Base-by-base conservation (phyloP, 2,797 vertebrate species). In the Gallinago nigripennis region DNA sequence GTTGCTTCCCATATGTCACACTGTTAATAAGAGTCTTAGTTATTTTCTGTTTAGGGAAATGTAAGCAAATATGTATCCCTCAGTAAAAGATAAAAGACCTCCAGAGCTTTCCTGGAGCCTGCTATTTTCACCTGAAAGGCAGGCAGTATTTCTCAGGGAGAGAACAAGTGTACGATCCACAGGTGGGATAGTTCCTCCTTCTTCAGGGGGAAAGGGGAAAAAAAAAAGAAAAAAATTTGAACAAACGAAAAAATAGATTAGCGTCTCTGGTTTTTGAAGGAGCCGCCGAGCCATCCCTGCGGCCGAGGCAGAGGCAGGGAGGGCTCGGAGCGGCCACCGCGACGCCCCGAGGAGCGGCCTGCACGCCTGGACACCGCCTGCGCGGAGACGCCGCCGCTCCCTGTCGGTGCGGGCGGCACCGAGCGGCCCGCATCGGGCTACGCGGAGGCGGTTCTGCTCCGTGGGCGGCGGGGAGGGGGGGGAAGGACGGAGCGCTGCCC, bases 81-180 rank as follows among this genome's bases (percentile, higher is more conserved):
- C 76, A 85, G 70, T 53, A 15, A 30, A 88, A 65, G 85, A 83
- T 80, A 72, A 88, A 93, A 95, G 78, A 76, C 53, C 31, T 80
- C 57, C 45, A 68, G 85, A 83, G 53, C 12, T 77, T 82, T 90
- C 41, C 64, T 8, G 43, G 30, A 93, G 83, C 35, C 72, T 73
- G 19, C 28, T 92, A 80, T 91, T 93, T 91, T 90, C 86, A 80
- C 79, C 90, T 81, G 86, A 87, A 89, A 86, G 76, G 37, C 33
- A 66, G 64, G 54, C 69, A 41, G 24, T 5, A 37, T 68, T 96
- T 85, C 89, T 91, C 63, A 71, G 86, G 76, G 48, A 37, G 53
- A 93, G 53, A 93, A 78, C 64, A 94, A 91, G n/a, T 87, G 88
- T 65, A 45, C 4, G 8, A 95, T 92, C 93, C 82, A 94, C 93